These are phyloP conservation scores for Globodera ellingtonae DNA, from an alignment of 1,140 invertebrate genomes.

Conservation along the genomic window DNA sequence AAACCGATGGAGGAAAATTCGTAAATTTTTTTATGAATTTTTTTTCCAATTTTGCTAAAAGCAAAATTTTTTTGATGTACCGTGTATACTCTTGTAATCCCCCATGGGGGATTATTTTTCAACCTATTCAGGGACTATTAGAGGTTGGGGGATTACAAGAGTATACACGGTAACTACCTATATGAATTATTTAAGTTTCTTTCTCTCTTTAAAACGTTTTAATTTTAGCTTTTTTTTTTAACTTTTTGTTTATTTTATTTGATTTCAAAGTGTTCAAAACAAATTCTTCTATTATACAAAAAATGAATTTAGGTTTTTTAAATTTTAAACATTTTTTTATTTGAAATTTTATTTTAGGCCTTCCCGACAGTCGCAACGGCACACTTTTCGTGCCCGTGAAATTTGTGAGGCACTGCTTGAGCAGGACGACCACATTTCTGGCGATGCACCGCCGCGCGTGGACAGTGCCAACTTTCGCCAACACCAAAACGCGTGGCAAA, in stretches of 20 bases:
- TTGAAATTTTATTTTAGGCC: background rate
- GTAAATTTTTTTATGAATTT: background rate
- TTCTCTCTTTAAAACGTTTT: no score
- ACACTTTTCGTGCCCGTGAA: conserved; percentile 26
- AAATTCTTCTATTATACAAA: no score
- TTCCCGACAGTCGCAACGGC: background rate
- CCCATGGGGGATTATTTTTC: no score
- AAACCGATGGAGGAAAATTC: background rate
- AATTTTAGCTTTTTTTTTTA: no score
- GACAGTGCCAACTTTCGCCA: background rate
- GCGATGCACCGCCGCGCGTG: background rate
- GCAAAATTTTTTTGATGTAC: background rate
- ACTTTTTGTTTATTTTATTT: no score
- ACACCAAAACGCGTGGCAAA: background rate
- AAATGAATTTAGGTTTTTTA: no score
- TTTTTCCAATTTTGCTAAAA: background rate
- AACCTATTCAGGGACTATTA: no score
- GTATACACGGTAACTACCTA: no score
- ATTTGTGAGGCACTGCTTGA: conserved; percentile 20
- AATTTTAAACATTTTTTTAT: background rate
- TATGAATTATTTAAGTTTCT: background rate
- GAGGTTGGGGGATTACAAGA: no score
- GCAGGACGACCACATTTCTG: background rate
- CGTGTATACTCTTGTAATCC: no score
- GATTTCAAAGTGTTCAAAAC: no score